A percentile compares a stretch with the other conserved stretches of the same genome.
Evolutionary conservation across 2,888 invertebrate species (phyloP).

Genomic region (Microplitis manilae): DNA sequence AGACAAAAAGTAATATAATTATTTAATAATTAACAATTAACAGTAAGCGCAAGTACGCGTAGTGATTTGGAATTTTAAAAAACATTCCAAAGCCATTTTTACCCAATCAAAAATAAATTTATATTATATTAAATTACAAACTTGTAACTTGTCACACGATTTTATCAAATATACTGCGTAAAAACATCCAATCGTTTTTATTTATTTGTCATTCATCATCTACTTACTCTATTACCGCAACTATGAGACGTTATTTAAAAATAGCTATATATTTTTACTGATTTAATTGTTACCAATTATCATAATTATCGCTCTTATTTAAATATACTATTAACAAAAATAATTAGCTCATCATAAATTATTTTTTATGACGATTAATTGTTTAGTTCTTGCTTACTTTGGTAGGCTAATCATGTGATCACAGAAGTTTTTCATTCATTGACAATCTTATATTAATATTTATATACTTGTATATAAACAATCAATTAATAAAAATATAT

Average conservation of each 20-base stretch:
- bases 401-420: conserved; percentile 39
- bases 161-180: neutral
- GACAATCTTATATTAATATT: conserved; percentile 9
- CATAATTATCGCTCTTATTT: neutral
- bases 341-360: neutral
- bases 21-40: neutral
- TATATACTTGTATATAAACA: conserved; percentile 4
- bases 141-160: neutral
- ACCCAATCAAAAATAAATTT: neutral
- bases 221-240: neutral
- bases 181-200: neutral
- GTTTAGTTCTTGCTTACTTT: neutral
- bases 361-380: conserved; percentile 29
- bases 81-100: neutral
- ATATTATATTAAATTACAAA: neutral
- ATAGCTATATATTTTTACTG: neutral
- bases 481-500: neutral
- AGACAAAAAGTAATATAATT: conserved; percentile 4
- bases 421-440: conserved; percentile 42
- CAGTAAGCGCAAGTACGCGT: neutral
- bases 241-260: neutral
- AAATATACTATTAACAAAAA: neutral
- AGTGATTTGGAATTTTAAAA: neutral
- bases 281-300: neutral
- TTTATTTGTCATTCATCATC: neutral